Conservation (phyloP, 2,888 invertebrate genomes). For the Aleiodes alternator region DNA sequence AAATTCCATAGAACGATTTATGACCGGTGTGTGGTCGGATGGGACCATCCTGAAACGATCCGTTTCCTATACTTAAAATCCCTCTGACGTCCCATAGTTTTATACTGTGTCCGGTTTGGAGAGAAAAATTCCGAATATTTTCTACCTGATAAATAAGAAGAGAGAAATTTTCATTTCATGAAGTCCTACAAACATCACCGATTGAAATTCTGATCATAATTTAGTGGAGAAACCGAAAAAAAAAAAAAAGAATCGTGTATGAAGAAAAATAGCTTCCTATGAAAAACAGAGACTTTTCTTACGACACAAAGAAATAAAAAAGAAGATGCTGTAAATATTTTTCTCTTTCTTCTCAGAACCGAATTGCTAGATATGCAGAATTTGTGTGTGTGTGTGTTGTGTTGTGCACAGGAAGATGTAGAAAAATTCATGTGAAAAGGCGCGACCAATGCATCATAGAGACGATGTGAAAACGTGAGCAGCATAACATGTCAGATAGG, state of each 20-base stretch:
- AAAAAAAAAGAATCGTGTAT: not conserved
- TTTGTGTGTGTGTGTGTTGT: not conserved
- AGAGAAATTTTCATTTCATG: slow-evolving; percentile 30
- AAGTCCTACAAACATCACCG: not conserved
- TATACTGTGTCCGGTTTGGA: slow-evolving; percentile 24
- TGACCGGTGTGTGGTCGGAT: slow-evolving; percentile 49
- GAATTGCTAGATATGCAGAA: slow-evolving; percentile 8
- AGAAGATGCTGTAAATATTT: slow-evolving; percentile 13
- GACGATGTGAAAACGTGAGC: slow-evolving; percentile 38
- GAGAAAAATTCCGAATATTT: slow-evolving; percentile 27
- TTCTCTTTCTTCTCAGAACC: not conserved
- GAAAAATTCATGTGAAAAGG: slow-evolving; percentile 33
- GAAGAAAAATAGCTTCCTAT: not conserved
- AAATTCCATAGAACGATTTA: slow-evolving; percentile 53
- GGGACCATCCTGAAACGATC: slow-evolving; percentile 46
- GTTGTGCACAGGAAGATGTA: slow-evolving; percentile 8
- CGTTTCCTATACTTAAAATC: slow-evolving; percentile 26
- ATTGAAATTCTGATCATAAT: too few species aligned
- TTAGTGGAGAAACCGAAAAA: too few species aligned
- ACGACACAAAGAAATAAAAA: not conserved
- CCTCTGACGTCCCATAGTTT: slow-evolving; percentile 31
- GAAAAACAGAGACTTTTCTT: not conserved
- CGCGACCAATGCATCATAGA: slow-evolving; percentile 35
- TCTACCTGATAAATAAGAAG: slow-evolving; percentile 22
- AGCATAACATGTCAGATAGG: slow-evolving; percentile 31